Conservation (phyloP, 2,797 vertebrate genomes). For the Tiaroga cobitis region DNA sequence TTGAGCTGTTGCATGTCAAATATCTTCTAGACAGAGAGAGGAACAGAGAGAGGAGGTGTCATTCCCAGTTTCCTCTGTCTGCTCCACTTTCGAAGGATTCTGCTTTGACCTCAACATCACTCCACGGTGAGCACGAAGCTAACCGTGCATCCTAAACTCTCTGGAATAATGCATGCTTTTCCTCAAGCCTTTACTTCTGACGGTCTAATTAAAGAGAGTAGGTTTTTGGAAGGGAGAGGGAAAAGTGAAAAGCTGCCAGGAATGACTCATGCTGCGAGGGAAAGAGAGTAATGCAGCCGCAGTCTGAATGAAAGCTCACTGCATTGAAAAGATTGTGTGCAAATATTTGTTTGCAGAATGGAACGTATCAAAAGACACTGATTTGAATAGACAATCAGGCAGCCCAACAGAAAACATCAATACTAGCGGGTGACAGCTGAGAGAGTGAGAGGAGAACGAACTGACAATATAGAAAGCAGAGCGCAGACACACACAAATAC, state of each 20-base stretch:
- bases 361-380: slow-evolving; percentile 57
- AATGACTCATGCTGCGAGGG: slow-evolving; percentile 62
- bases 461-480: slow-evolving; percentile 72
- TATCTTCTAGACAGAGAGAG: slow-evolving; percentile 62
- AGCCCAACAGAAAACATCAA: slow-evolving; percentile 60
- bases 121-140: slow-evolving; percentile 39
- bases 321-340: slow-evolving; percentile 58
- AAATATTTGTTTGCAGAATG: slow-evolving; percentile 64
- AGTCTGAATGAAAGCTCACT: slow-evolving; percentile 71
- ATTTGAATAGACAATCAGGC: slow-evolving; percentile 64
- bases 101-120: slow-evolving; percentile 61
- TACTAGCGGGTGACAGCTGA: slow-evolving; percentile 51
- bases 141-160: slow-evolving; percentile 45
- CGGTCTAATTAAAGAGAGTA: slow-evolving; percentile 78
- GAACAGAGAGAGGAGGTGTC: slow-evolving; percentile 52
- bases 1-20: slow-evolving; percentile 52
- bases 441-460: slow-evolving; percentile 71
- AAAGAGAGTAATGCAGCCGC: slow-evolving; percentile 60
- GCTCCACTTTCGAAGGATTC: slow-evolving; percentile 56
- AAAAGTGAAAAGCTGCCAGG: slow-evolving; percentile 69
- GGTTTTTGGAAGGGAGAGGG: slow-evolving; percentile 65
- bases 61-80: slow-evolving; percentile 52
- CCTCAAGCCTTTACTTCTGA: slow-evolving; percentile 68
- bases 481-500: slow-evolving; percentile 31
- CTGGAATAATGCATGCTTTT: slow-evolving; percentile 59